phyloP scores from a whole-genome alignment of 2,797 vertebrate genomes.

The Hephaestus fuliginosus region DNA sequence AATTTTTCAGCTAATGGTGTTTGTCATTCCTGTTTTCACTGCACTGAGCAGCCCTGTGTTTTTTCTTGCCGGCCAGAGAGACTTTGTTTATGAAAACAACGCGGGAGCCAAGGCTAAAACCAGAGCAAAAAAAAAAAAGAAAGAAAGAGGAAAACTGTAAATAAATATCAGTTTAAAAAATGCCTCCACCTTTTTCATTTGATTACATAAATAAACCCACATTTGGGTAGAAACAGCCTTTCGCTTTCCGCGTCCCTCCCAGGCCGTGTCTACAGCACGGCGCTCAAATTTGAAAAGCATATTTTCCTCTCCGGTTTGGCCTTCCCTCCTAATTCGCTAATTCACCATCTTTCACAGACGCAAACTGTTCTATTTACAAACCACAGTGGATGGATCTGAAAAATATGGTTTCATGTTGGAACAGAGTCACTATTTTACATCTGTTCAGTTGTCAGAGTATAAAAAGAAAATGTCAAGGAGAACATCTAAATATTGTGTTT shows the following conservation, averaged over 20 bases:
- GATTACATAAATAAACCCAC: slow-evolving; percentile 77
- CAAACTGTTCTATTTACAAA: not conserved
- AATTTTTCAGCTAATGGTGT: slow-evolving; percentile 91
- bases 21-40: slow-evolving; percentile 91
- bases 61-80: slow-evolving; percentile 82
- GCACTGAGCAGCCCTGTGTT: slow-evolving; percentile 77
- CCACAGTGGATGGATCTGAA: not conserved
- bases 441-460: not conserved
- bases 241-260: slow-evolving; percentile 35
- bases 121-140: slow-evolving; percentile 53
- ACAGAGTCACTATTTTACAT: not conserved
- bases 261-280: slow-evolving; percentile 18
- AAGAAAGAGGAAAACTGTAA: slow-evolving; percentile 67
- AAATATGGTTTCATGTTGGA: not conserved
- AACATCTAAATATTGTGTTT: not conserved
- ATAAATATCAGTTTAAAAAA: slow-evolving; percentile 80
- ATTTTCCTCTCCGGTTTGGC: not conserved
- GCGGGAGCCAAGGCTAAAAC: slow-evolving; percentile 84
- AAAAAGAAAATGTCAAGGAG: not conserved
- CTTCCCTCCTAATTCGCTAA: not conserved
- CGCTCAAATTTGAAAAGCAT: slow-evolving; percentile 25
- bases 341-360: not conserved
- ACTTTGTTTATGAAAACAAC: slow-evolving; percentile 83
- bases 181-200: slow-evolving; percentile 79
- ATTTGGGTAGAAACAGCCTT: slow-evolving; percentile 60